These are phyloP conservation scores for Amiota minor DNA, from an alignment of 2,888 invertebrate genomes.

Conservation along the genomic window DNA sequence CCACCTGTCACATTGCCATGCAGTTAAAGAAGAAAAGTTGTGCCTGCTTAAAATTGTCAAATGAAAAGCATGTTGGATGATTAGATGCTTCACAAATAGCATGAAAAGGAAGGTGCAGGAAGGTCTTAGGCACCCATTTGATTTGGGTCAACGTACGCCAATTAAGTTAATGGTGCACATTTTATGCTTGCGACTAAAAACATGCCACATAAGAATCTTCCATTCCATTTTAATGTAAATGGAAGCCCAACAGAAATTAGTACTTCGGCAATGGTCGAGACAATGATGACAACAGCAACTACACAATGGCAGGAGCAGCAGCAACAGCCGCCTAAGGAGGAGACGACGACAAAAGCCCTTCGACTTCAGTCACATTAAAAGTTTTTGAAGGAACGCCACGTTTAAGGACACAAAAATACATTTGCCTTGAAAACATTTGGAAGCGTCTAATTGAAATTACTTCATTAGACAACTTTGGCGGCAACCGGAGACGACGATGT, in stretches of 20 bases:
- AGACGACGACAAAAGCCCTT: neutral
- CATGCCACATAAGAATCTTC: conserved; percentile 18
- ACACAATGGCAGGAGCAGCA: too few relatives aligned
- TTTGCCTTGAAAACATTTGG: conserved; percentile 26
- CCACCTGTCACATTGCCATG: conserved; percentile 22
- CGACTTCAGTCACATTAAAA: neutral
- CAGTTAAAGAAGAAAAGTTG: conserved; percentile 22
- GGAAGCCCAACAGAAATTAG: conserved; percentile 14
- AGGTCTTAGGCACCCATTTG: conserved; percentile 39
- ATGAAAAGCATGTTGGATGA: conserved; percentile 12
- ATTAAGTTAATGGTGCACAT: conserved; percentile 42
- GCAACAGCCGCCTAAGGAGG: neutral
- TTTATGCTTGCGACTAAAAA: conserved; percentile 32
- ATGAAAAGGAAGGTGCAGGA: neutral
- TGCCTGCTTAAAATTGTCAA: conserved; percentile 27
- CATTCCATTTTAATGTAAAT: neutral
- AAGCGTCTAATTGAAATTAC: conserved; percentile 60
- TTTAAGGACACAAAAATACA: conserved; percentile 26
- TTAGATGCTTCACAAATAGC: neutral
- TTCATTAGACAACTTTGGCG: conserved; percentile 54
- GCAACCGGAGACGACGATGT: conserved; percentile 22
- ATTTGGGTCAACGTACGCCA: conserved; percentile 53
- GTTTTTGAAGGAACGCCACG: conserved; percentile 1
- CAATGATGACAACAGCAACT: neutral
- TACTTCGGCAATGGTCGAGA: conserved; percentile 22